phyloP scores from a whole-genome alignment of 1,140 invertebrate genomes.

The Meloidogyne chitwoodi region DNA sequence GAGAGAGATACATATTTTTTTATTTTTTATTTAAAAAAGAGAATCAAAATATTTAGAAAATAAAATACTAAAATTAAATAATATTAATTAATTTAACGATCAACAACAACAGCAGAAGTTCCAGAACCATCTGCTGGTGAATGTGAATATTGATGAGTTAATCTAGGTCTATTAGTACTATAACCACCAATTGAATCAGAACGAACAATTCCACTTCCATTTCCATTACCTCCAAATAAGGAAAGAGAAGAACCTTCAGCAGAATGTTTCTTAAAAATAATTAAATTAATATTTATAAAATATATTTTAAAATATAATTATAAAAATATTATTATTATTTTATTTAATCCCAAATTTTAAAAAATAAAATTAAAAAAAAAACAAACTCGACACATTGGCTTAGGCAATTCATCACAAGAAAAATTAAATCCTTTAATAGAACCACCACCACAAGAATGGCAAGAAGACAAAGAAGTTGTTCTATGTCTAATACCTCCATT shows the following conservation, averaged over 20 bases:
- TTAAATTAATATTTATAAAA: constrained; percentile 6
- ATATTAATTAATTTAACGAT: background rate
- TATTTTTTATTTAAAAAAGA: background rate
- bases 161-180: constrained; percentile 5
- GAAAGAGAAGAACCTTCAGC: constrained; percentile 23
- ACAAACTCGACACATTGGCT: constrained; percentile 32
- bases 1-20: background rate
- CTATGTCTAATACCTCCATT: background rate
- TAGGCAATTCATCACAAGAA: constrained; percentile 37
- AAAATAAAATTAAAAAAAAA: background rate
- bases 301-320: background rate
- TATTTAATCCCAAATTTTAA: too few relatives aligned
- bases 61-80: too few relatives aligned
- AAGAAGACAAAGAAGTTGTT: constrained; percentile 12
- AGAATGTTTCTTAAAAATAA: constrained; percentile 31
- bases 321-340: too few relatives aligned
- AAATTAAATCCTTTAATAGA: constrained; percentile 8
- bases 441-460: constrained; percentile 8
- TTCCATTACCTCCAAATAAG: constrained; percentile 20
- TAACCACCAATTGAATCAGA: constrained; percentile 10
- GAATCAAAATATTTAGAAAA: background rate
- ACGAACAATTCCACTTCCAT: constrained; percentile 15
- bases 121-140: constrained; percentile 4
- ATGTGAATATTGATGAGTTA: constrained; percentile 1
- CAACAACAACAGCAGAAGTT: constrained; percentile 1